Evolutionary conservation across 2,113 vertebrate species (phyloP).

Genomic region (Egretta garzetta): DNA sequence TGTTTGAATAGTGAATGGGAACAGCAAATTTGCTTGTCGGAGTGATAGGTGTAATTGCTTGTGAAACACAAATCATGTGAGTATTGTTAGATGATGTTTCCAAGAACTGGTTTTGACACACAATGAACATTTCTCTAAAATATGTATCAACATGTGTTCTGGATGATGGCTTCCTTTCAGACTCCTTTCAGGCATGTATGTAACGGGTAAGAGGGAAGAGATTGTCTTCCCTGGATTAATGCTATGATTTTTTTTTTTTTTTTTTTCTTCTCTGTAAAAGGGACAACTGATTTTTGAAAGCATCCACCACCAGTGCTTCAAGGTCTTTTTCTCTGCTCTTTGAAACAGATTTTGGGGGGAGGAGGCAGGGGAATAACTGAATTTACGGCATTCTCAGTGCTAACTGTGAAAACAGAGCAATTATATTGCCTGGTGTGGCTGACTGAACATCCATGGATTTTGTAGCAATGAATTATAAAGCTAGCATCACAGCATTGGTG

Average conservation of each 20-base stretch:
- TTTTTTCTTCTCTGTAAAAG: not conserved
- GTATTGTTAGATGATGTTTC: conserved; percentile 17
- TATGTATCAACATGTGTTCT: conserved; percentile 2
- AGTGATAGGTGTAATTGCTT: conserved; percentile 39
- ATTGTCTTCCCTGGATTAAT: not conserved
- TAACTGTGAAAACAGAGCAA: not conserved
- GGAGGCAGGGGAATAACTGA: not conserved
- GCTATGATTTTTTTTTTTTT: not conserved
- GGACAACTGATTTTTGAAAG: not conserved
- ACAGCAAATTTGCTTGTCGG: not conserved
- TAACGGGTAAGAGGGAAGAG: not conserved
- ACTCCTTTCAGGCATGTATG: not conserved
- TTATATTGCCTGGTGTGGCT: conserved; percentile 1
- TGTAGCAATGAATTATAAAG: conserved; percentile 17
- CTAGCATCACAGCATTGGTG: not conserved
- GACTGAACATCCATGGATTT: conserved; percentile 24
- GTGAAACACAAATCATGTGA: conserved; percentile 13
- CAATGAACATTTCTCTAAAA: conserved; percentile 25
- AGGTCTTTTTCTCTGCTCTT: not conserved
- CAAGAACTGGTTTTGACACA: conserved; percentile 40
- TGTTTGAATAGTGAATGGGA: conserved; percentile 5
- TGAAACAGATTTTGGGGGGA: not conserved
- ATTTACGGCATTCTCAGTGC: not conserved
- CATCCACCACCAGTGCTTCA: not conserved
- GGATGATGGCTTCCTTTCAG: not conserved